Evolutionary conservation across 2,888 invertebrate genomes (phyloP), one percentile per base, ranked within the genome.

Genomic region (Oegoconia quadripuncta): DNA sequence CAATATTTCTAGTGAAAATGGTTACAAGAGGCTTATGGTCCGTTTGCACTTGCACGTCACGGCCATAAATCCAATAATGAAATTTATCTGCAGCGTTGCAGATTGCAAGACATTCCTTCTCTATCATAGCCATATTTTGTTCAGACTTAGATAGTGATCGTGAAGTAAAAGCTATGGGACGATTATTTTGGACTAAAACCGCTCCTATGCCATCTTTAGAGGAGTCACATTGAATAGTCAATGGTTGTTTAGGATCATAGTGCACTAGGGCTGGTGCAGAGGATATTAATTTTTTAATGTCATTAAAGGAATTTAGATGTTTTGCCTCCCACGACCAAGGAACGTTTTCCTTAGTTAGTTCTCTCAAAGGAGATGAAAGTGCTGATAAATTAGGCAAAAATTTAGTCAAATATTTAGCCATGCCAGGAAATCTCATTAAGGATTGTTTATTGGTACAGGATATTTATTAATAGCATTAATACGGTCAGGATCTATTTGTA

Each of bases 11-110:
- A 34, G 47, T 45, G 42, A 61, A 57, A 33, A 64, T 50, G 12
- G 50, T 13, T 20, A 46, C 58, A 15, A 66, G 41, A 0, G 57
- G 62, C 39, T 59, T 59, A 30, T 67, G 60, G 43, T 66, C 62
- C 27, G 50, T 51, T 16, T 53, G 28, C 7, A 63, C 49, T 18
- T 20, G 37, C 8, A 57, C 31, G 18, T 48, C 15, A 20, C 29
- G 37, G 12, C 37, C 37, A 14, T 32, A 37, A 13, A 37, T 25
- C n/a, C 15, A 37, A 11, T 37, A 31, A n/a, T 37, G 37, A 18
- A 32, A 37, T 31, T 26, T 31, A n/a, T 5, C 22, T 7, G 16
- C 30, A 3, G 16, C 37, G 25, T 31, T 23, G 2, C 30, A 30
- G 3, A 37, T 37, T 9, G 31, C 37, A n/a, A 37, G 37, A 20